These are phyloP conservation scores for Pachyseris speciosa DNA, from an alignment of 64 coral and sea anemone genomes.

Conservation along the genomic window DNA sequence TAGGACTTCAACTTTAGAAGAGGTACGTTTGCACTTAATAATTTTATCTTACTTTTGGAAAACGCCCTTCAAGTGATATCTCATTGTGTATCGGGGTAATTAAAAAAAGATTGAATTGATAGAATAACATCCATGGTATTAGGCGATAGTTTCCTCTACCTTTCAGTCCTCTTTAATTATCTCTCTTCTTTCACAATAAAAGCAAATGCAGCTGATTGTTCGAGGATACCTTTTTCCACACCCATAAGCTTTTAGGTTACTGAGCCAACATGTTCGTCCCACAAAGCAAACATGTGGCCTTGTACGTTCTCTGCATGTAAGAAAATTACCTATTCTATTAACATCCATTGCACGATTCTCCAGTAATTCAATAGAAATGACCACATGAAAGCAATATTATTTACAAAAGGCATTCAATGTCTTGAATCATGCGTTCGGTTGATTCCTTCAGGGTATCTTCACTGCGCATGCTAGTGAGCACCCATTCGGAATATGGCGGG, in stretches of 20 bases:
- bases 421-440: not conserved
- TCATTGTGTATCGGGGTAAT: too few species aligned
- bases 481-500: too few species aligned
- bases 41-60: too few species aligned
- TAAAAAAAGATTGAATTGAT: not conserved
- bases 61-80: too few species aligned
- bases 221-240: not conserved
- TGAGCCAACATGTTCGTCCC: not conserved
- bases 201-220: not conserved
- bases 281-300: conserved; percentile 41
- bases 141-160: not conserved
- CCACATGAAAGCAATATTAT: not conserved
- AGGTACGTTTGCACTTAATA: too few species aligned
- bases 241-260: conserved; percentile 1
- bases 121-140: too few species aligned
- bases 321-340: not conserved
- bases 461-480: not conserved
- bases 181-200: not conserved
- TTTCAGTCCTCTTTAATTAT: not conserved
- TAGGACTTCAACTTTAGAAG: too few species aligned
- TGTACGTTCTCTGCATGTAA: not conserved
- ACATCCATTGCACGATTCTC: not conserved
- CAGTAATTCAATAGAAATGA: not conserved
- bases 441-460: not conserved
- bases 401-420: not conserved